phyloP scores from a whole-genome alignment of 2,113 vertebrate species.

The Gambusia affinis region DNA sequence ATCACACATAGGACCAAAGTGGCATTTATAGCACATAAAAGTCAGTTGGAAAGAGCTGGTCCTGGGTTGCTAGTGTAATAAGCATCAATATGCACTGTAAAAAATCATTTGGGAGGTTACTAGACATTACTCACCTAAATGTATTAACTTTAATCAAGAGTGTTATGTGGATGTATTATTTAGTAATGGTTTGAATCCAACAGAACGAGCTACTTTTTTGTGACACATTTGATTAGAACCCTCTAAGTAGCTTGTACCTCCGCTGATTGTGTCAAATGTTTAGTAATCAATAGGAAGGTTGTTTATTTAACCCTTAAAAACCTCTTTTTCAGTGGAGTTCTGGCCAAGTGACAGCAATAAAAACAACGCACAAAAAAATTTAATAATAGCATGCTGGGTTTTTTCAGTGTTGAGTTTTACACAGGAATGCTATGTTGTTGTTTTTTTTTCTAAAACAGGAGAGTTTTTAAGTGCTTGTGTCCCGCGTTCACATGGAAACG shows the following conservation, averaged over 20 bases:
- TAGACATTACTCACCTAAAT: neutral
- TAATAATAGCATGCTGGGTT: no score
- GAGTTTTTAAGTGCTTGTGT: no score
- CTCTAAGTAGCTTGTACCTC: neutral
- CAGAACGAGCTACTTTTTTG: neutral
- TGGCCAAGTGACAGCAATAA: no score
- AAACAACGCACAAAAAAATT: no score
- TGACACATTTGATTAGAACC: neutral
- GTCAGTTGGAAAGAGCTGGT: slow-evolving; percentile 64
- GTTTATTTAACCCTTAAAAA: no score
- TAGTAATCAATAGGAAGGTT: no score
- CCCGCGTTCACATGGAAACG: no score
- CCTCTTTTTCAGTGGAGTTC: no score
- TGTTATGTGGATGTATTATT: neutral
- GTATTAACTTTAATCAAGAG: neutral
- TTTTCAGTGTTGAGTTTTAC: no score
- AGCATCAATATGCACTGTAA: slow-evolving; percentile 7
- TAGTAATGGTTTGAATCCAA: neutral
- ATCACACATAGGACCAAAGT: slow-evolving; percentile 59
- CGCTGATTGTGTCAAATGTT: neutral
- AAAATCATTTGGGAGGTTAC: neutral
- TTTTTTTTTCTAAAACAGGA: no score
- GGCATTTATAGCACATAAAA: slow-evolving; percentile 74
- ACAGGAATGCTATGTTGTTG: no score
- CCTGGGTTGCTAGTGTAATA: slow-evolving; percentile 39